phyloP scores from a whole-genome alignment of 2,797 vertebrate species.

The Spheniscus humboldti region DNA sequence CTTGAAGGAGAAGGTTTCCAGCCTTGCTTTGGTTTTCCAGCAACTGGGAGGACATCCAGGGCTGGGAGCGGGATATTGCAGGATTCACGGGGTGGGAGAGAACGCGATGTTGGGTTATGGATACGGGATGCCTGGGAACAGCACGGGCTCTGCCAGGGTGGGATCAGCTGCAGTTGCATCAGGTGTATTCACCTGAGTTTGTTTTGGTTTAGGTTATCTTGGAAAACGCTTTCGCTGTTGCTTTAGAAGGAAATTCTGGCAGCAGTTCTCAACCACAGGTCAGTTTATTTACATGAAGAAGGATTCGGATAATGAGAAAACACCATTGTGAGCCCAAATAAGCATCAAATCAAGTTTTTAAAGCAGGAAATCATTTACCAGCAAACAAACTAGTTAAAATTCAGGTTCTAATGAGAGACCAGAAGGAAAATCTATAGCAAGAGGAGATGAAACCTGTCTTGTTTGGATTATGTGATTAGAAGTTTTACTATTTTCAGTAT shows the following conservation, averaged over 20 bases:
- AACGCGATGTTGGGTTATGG: neutral
- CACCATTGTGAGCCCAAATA: neutral
- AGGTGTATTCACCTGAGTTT: neutral
- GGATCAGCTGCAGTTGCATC: neutral
- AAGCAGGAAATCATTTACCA: neutral
- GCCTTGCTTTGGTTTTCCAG: neutral
- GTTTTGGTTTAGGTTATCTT: neutral
- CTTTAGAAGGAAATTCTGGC: neutral
- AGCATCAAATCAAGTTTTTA: neutral
- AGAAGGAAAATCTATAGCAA: neutral
- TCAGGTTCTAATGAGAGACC: neutral
- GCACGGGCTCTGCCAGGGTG: neutral
- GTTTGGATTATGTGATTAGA: conserved; percentile 28
- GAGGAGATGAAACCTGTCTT: neutral
- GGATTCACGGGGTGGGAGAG: neutral
- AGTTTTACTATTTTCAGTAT: conserved; percentile 40
- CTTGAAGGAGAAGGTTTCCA: neutral
- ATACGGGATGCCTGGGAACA: neutral
- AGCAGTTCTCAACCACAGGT: neutral
- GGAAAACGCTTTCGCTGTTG: neutral
- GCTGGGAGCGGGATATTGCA: neutral
- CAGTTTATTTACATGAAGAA: neutral
- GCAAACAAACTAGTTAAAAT: neutral
- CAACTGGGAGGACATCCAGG: neutral
- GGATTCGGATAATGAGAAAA: neutral